phyloP scores from a whole-genome alignment of 2,113 vertebrate genomes.

The Excalfactoria chinensis region DNA sequence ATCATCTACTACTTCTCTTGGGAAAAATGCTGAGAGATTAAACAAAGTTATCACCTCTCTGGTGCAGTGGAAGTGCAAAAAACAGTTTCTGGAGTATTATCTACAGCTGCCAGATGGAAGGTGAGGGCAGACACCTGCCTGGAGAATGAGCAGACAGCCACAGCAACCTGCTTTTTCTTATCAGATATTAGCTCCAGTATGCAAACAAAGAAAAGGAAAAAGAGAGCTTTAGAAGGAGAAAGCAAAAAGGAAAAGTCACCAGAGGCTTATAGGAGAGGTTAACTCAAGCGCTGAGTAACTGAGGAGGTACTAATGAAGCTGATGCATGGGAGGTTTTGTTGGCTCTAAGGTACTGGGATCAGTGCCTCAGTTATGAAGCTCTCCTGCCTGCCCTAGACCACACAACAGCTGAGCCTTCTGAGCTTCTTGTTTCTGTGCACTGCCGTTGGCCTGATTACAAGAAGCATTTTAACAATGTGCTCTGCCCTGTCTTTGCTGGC shows the following conservation, averaged over 20 bases:
- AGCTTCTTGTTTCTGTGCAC: background rate
- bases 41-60: background rate
- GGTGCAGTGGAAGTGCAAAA: background rate
- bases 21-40: background rate
- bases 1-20: background rate
- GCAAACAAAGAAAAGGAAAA: slow-evolving; percentile 10
- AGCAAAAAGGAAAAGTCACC: background rate
- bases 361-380: background rate
- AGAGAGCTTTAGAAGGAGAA: background rate
- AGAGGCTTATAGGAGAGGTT: background rate
- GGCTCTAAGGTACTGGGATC: background rate
- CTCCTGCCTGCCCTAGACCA: background rate
- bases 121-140: background rate
- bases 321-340: background rate
- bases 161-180: background rate
- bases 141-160: background rate
- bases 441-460: background rate
- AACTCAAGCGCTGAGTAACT: background rate
- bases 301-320: background rate
- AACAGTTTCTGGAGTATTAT: background rate
- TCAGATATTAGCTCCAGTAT: background rate
- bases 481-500: background rate
- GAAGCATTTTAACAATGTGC: background rate
- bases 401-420: background rate
- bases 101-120: slow-evolving; percentile 25